Conservation (phyloP, 2,888 invertebrate species). For the Agrotis ipsilon region DNA sequence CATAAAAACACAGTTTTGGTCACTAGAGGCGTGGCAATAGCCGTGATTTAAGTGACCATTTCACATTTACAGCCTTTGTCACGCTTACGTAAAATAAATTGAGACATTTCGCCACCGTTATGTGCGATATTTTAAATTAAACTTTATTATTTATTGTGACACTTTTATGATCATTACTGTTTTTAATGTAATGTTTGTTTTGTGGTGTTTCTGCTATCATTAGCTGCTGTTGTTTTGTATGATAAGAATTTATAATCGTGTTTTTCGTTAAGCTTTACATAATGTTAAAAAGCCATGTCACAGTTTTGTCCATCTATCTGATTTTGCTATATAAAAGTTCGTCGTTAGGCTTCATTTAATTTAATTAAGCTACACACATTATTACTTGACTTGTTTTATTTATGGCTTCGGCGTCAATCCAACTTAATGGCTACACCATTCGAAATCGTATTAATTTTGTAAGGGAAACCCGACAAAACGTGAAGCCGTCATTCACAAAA, state of each 20-base stretch:
- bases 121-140: conserved; percentile 70
- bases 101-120: conserved; percentile 81
- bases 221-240: conserved; percentile 36
- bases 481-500: not conserved
- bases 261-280: not conserved
- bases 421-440: conserved; percentile 42
- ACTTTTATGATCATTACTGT: conserved; percentile 60
- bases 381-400: conserved; percentile 24
- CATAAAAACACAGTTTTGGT: conserved; percentile 81
- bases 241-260: conserved; percentile 33
- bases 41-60: conserved; percentile 84
- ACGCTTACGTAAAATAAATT: conserved; percentile 84
- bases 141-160: conserved; percentile 66
- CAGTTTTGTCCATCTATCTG: not conserved
- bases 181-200: conserved; percentile 59
- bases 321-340: conserved; percentile 6
- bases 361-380: conserved; percentile 30
- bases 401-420: conserved; percentile 47
- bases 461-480: conserved; percentile 19
- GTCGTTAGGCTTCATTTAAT: conserved; percentile 52
- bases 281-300: not conserved
- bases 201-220: conserved; percentile 46
- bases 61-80: conserved; percentile 83
- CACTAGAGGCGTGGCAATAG: conserved; percentile 78
- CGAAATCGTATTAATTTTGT: conserved; percentile 26